Conservation (phyloP, 2,113 vertebrate genomes). For the Passer montanus region DNA sequence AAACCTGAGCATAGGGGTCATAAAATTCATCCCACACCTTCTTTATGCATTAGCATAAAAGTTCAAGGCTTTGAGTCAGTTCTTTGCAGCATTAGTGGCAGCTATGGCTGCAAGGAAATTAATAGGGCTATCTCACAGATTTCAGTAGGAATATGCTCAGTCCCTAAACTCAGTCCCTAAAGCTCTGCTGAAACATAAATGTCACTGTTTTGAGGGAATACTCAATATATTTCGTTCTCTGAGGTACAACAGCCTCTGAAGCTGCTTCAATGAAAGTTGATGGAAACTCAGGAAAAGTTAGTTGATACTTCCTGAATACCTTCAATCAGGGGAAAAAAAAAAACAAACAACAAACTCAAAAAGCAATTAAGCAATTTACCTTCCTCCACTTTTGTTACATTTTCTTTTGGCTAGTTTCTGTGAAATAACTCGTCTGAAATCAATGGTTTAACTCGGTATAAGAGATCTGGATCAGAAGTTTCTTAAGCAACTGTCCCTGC, state of each 20-base stretch:
- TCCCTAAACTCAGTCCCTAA: neutral
- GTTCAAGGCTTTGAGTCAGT: neutral
- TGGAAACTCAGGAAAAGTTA: neutral
- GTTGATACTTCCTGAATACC: neutral
- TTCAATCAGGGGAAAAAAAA: neutral
- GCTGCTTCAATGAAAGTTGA: neutral
- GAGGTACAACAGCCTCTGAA: neutral
- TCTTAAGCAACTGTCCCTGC: neutral
- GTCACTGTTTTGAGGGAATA: conserved; percentile 21
- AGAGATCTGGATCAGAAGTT: neutral
- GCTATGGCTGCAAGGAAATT: neutral
- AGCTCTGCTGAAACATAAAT: conserved; percentile 3
- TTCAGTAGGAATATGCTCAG: neutral
- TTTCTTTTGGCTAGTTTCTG: neutral
- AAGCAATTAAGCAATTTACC: neutral
- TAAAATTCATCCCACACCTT: neutral
- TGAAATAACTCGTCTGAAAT: neutral
- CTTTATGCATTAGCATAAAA: neutral
- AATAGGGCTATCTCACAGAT: neutral
- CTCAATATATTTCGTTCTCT: conserved; percentile 7
- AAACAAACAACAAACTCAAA: neutral
- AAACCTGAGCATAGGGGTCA: neutral
- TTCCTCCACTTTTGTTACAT: neutral
- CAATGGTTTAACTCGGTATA: neutral
- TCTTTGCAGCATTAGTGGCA: neutral